These are phyloP conservation scores for Mactra quadrangularis DNA, from an alignment of 1,140 invertebrate genomes.

Conservation along the genomic window DNA sequence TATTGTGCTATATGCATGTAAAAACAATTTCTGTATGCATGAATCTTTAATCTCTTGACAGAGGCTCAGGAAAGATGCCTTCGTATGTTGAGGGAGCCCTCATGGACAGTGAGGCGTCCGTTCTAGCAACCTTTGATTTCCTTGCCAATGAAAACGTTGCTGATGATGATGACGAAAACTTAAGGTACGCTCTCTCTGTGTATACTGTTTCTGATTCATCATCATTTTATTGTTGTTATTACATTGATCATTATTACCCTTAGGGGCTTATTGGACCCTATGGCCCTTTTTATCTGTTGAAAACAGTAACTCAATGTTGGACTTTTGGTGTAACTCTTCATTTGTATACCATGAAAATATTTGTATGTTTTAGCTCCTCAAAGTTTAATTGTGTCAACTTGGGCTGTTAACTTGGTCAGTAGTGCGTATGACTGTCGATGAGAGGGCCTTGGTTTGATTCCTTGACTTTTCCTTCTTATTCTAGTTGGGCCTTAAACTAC, in stretches of 20 bases:
- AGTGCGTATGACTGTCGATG: no score
- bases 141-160: slow-evolving; percentile 87
- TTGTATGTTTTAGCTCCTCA: no score
- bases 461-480: no score
- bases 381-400: no score
- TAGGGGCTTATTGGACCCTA: neutral
- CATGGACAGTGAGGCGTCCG: slow-evolving; percentile 94
- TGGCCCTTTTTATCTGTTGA: no score
- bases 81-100: slow-evolving; percentile 89
- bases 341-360: no score
- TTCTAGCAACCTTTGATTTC: slow-evolving; percentile 98
- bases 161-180: slow-evolving; percentile 85
- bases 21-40: slow-evolving; percentile 26
- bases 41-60: slow-evolving; percentile 45
- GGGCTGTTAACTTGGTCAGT: no score
- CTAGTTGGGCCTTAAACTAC: no score
- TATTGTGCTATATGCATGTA: neutral
- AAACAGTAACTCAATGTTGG: no score
- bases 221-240: slow-evolving; percentile 10
- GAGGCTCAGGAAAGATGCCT: slow-evolving; percentile 67
- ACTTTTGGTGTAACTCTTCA: no score
- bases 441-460: no score
- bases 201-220: slow-evolving; percentile 17
- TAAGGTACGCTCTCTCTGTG: slow-evolving; percentile 68
- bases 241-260: slow-evolving; percentile 10